phyloP scores from a whole-genome alignment of 2,113 vertebrate genomes.

The Tauraco erythrolophus region DNA sequence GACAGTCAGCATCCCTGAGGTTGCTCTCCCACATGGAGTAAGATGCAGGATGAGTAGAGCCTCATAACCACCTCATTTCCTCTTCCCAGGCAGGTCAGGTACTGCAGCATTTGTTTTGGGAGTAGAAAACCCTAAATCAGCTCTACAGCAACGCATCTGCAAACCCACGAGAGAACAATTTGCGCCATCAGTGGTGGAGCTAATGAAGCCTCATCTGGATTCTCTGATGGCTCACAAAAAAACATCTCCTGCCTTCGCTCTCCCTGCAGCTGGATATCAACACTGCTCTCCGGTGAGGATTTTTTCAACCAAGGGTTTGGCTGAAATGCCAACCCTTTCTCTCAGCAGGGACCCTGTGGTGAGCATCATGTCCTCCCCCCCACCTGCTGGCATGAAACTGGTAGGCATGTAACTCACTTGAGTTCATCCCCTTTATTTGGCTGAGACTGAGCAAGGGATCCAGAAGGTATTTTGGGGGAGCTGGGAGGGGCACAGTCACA shows the following conservation, averaged over 20 bases:
- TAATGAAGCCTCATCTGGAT: neutral
- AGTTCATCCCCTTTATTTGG: neutral
- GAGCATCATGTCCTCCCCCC: neutral
- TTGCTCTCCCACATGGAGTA: neutral
- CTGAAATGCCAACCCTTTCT: neutral
- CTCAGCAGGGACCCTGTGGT: neutral
- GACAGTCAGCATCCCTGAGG: neutral
- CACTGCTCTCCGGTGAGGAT: neutral
- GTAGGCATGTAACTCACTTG: neutral
- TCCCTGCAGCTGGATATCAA: neutral
- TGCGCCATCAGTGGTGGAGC: neutral
- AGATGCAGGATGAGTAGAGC: neutral
- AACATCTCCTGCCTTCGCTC: neutral
- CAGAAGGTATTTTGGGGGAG: conserved; percentile 20
- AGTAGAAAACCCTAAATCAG: neutral
- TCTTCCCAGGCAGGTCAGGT: neutral
- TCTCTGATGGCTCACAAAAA: neutral
- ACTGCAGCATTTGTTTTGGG: neutral
- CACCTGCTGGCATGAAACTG: neutral
- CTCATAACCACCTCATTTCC: neutral
- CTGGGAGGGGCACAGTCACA: neutral
- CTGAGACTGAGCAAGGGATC: neutral
- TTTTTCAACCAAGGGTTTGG: neutral
- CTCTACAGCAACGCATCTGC: neutral
- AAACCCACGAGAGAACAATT: neutral